phyloP scores from a whole-genome alignment of 2,113 vertebrate species.

The Taurulus bubalis region DNA sequence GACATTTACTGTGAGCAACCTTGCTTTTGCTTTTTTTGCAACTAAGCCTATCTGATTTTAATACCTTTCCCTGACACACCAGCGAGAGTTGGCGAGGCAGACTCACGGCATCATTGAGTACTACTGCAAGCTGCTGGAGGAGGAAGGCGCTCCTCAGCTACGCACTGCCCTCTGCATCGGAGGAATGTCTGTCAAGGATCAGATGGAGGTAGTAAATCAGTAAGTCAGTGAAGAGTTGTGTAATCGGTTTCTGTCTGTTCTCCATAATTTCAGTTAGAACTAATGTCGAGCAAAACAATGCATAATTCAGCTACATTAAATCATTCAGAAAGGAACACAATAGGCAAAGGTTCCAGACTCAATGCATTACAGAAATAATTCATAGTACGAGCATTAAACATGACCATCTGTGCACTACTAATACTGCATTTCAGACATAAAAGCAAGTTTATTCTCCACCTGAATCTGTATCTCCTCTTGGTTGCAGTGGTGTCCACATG shows the following conservation, averaged over 20 bases:
- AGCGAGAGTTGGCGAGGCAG: conserved; percentile 97
- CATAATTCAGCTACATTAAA: not conserved
- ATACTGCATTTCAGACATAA: not conserved
- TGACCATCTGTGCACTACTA: not conserved
- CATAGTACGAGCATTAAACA: not conserved
- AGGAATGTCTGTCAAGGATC: conserved; percentile 99
- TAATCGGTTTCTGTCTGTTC: not conserved
- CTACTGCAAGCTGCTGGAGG: conserved; percentile 94
- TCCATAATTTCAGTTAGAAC: conserved; percentile 12
- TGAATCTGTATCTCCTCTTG: not conserved
- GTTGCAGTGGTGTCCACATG: conserved; percentile 95
- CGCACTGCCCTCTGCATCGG: conserved; percentile 96
- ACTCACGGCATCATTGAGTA: conserved; percentile 96
- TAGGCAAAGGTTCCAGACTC: not conserved
- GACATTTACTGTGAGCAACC: not conserved
- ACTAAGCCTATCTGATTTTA: conserved; percentile 5
- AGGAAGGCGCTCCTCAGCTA: conserved; percentile 92
- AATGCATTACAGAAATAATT: not conserved
- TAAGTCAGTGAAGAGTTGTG: conserved; percentile 74
- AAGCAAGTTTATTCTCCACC: not conserved
- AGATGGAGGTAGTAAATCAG: conserved; percentile 99
- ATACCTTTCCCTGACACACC: not conserved
- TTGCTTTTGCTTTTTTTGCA: not conserved
- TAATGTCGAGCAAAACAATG: not conserved
- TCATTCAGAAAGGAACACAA: not conserved